phyloP scores from a whole-genome alignment of 2,888 invertebrate species.

The Tribolium freemani region DNA sequence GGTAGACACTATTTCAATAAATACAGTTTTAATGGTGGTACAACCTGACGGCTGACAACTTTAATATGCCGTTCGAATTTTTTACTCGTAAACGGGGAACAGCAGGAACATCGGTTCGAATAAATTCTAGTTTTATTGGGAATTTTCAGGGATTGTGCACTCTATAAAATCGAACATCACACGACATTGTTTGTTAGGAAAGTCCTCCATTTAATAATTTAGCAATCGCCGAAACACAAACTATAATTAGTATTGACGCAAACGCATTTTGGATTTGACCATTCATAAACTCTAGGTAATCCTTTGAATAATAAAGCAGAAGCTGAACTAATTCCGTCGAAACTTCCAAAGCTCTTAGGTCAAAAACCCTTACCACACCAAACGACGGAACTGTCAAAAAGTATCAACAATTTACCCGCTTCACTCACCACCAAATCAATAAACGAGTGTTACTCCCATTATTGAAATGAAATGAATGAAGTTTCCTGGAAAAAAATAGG shows the following conservation, averaged over 20 bases:
- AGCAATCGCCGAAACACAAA: background rate
- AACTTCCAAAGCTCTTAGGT: background rate
- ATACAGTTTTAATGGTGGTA: slow-evolving; percentile 2
- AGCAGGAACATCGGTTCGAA: background rate
- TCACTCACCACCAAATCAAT: background rate
- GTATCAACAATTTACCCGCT: background rate
- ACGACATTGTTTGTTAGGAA: background rate
- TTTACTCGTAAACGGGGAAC: background rate
- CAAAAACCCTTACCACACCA: background rate
- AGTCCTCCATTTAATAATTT: background rate
- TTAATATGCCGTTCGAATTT: background rate
- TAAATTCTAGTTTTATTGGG: background rate
- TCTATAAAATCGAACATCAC: background rate
- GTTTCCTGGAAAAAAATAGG: background rate
- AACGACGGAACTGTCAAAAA: background rate
- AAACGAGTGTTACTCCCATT: background rate
- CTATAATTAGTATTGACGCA: background rate
- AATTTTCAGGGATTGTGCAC: background rate
- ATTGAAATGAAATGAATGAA: background rate
- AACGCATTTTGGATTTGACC: too few species aligned
- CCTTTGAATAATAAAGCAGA: background rate
- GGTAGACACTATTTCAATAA: slow-evolving; percentile 4
- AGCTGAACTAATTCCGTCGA: background rate
- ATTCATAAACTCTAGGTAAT: background rate
- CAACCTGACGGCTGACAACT: background rate